phyloP scores from a whole-genome alignment of 2,113 vertebrate genomes.

The Sinocyclocheilus anophthalmus region DNA sequence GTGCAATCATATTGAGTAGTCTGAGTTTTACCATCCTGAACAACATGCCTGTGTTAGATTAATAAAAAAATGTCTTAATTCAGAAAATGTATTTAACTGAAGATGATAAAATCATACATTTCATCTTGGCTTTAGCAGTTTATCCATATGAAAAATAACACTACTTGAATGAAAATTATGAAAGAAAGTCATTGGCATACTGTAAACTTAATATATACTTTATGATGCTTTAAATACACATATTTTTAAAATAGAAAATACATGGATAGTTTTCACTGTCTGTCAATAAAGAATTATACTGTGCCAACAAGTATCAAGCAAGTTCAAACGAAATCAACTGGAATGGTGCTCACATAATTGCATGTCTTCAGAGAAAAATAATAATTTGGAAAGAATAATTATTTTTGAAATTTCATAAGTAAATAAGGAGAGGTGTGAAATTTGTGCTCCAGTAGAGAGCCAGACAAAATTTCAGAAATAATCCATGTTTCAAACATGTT shows the following conservation, averaged over 20 bases:
- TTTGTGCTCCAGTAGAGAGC: neutral
- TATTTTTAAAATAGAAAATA: too few relatives aligned
- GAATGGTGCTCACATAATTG: too few relatives aligned
- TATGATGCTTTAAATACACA: too few relatives aligned
- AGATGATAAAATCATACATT: neutral
- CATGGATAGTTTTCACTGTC: neutral
- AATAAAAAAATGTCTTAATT: neutral
- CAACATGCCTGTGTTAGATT: constrained; percentile 79
- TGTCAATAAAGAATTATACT: neutral
- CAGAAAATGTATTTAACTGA: neutral
- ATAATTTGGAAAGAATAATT: too few relatives aligned
- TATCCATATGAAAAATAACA: neutral
- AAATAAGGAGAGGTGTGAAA: neutral
- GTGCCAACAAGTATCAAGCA: neutral
- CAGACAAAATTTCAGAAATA: neutral
- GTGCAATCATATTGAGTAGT: constrained; percentile 93
- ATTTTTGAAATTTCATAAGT: too few relatives aligned
- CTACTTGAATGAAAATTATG: neutral
- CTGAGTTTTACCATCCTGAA: constrained; percentile 90
- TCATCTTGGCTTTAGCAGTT: neutral
- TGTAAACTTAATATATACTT: too few relatives aligned
- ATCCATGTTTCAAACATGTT: neutral
- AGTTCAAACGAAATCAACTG: neutral
- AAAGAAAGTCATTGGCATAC: neutral
- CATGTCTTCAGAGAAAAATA: too few relatives aligned